Base-by-base conservation (phyloP, 2,113 vertebrate genomes). In the Strix uralensis region DNA sequence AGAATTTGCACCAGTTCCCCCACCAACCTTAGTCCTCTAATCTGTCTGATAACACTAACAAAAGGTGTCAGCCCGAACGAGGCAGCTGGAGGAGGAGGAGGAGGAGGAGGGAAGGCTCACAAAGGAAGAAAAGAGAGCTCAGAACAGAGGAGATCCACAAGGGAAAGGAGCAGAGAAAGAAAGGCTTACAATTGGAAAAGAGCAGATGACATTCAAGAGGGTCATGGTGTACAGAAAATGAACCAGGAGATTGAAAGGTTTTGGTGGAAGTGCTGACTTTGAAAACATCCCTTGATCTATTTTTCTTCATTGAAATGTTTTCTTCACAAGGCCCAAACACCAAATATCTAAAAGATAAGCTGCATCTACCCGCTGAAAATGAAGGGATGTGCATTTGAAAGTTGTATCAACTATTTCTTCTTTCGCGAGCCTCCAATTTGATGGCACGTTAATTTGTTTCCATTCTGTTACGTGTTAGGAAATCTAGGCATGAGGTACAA, bases 1-100 rank as follows among this genome's bases (percentile, higher is more conserved):
- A 99, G 98, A 98, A 98, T 95, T 95, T 88, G 97, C 97, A 98
- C 97, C 98, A 98, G 98, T 97, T 98, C 95, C 97, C 88, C 65
- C 81, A 96, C 47, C 95, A 98, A 98, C 98, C 97, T 79, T 26
- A 95, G 93, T 97, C 96, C 94, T 96, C 98, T 97, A 92, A 97
- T 98, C 97, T 96, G 96, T 96, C 96, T 97, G 97, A 88, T 97
- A 96, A 98, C 52, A 96, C 96, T 98, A 99, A 99, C 97, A 83
- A 95, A 98, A 98, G 96, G 93, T 98, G 98, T 98, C 98, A 98
- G 98, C 90, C 98, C 77, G 86, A 97, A 97, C 82, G 94, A 97
- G 58, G 92, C 94, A 83, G 84, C 87, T 77, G 78, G 75, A 86
- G 75, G 66, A 96, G 66, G 66, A 95, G 32, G 74, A 81, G 70